Percentiles rank a stretch among this genome's conserved stretches.
Conservation (phyloP, 2,888 invertebrate species). For the Xestia sexstrigata region DNA sequence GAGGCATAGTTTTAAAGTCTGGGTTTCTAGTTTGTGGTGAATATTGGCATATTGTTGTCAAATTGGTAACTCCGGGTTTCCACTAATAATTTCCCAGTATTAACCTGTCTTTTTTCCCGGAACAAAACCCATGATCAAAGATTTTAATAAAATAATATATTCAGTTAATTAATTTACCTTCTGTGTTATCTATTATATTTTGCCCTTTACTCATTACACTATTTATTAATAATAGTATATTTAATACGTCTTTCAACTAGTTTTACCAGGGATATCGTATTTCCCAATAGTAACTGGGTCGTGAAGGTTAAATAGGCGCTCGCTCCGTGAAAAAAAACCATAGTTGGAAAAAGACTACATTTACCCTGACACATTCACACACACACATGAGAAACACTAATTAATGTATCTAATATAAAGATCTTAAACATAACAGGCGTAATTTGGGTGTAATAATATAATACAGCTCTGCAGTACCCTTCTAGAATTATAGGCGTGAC, state of each 20-base stretch:
- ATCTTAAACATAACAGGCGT: not conserved
- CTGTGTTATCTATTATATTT: not conserved
- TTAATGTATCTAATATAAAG: not conserved
- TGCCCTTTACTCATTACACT: not conserved
- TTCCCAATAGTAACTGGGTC: not conserved
- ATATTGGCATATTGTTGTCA: not conserved
- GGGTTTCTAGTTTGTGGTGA: not conserved
- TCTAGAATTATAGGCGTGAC: not conserved
- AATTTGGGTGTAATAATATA: not conserved
- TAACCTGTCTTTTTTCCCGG: not conserved
- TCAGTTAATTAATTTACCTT: not conserved
- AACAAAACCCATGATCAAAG: conserved; percentile 33
- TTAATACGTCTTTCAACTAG: not conserved
- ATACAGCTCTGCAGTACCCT: not conserved
- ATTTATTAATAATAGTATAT: not conserved
- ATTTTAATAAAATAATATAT: not conserved
- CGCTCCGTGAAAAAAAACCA: too few relatives aligned
- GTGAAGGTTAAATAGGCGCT: not conserved
- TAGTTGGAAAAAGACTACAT: too few relatives aligned
- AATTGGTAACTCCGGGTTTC: not conserved
- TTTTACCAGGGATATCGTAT: not conserved
- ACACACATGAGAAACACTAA: too few relatives aligned
- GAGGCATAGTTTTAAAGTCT: not conserved
- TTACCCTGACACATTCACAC: too few relatives aligned
- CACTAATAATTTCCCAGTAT: not conserved